These are phyloP conservation scores for Noctua janthina DNA, from an alignment of 2,888 invertebrate genomes.

Conservation along the genomic window DNA sequence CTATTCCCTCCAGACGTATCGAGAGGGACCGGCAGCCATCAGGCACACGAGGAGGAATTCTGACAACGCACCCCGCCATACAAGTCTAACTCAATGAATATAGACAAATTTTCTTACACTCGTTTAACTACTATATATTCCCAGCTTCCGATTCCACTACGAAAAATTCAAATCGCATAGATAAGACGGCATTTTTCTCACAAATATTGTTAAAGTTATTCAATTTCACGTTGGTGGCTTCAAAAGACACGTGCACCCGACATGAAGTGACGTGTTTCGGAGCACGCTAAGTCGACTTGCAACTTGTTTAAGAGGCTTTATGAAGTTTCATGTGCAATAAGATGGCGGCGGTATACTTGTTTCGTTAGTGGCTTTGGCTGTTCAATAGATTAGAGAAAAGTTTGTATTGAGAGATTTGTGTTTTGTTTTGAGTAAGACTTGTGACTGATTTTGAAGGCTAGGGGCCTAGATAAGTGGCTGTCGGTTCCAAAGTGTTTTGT, in stretches of 20 bases:
- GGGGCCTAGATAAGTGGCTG: not conserved
- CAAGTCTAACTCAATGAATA: not conserved
- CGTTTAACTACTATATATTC: not conserved
- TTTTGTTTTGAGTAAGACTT: conserved; percentile 8
- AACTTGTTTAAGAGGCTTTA: conserved; percentile 52
- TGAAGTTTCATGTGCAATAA: conserved; percentile 60
- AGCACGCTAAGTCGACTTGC: conserved; percentile 55
- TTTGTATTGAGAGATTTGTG: not conserved
- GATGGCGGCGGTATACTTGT: conserved; percentile 32
- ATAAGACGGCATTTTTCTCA: conserved; percentile 35
- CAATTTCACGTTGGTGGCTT: conserved; percentile 54
- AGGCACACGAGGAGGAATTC: too few relatives aligned
- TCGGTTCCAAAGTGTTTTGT: not conserved
- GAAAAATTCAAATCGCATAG: conserved; percentile 32
- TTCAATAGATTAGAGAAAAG: conserved; percentile 29
- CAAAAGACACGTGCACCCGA: conserved; percentile 53
- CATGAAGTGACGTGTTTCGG: conserved; percentile 53
- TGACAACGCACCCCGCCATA: too few relatives aligned
- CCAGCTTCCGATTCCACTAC: not conserved
- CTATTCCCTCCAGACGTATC: too few relatives aligned
- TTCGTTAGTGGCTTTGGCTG: conserved; percentile 30
- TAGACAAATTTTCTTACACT: not conserved
- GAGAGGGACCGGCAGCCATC: too few relatives aligned
- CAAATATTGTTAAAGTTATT: conserved; percentile 59
- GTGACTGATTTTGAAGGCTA: not conserved